Evolutionary conservation across 2,797 vertebrate species (phyloP), one percentile per base, ranked within the genome.

Genomic region (Pseudochirops cupreus): DNA sequence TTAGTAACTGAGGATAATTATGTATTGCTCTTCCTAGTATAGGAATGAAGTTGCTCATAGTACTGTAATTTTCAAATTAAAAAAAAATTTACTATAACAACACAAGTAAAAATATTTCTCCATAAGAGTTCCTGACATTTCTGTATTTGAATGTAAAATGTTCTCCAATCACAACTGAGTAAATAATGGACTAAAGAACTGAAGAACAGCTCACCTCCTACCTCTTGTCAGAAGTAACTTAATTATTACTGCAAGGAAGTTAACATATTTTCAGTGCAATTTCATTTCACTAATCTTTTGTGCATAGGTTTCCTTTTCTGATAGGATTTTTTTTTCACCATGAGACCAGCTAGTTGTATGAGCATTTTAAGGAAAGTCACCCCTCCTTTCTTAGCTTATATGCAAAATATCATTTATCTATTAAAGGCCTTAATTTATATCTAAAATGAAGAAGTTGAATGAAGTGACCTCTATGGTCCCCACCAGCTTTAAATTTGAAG

Each of bases 211-310:
- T 96, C 24, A n/a, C 24, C 97, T 96, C 96, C 50, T 91, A 95
- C 39, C 4, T 93, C 96, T 97, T 95, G 93, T 52, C 97, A 97
- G 56, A 94, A 96, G 33, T 11, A 93, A 91, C 95, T 98, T 95
- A 59, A 95, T 4, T 4, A 93, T 14, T 94, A 92, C 1, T 93
- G 26, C 94, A 87, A 95, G 56, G 95, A 97, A 97, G 33, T 95
- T 56, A 95, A 95, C 58, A 50, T n/a, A 58, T 96, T 96, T 97
- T 98, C 96, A 97, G 50, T 54, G 91, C 93, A 91, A 97, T 50
- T 92, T 90, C 92, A 98, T 95, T 92, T 92, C 13, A 89, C 14
- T 95, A 92, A 92, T 97, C 56, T 95, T 96, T 1, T 74, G 96
- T 97, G 94, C 13, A 96, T 4, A 92, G 91, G 39, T 54, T 52